Percentiles rank a stretch among this genome's conserved stretches.
These are phyloP conservation scores for Betta splendens DNA, from an alignment of 2,797 vertebrate genomes.

Conservation along the genomic window DNA sequence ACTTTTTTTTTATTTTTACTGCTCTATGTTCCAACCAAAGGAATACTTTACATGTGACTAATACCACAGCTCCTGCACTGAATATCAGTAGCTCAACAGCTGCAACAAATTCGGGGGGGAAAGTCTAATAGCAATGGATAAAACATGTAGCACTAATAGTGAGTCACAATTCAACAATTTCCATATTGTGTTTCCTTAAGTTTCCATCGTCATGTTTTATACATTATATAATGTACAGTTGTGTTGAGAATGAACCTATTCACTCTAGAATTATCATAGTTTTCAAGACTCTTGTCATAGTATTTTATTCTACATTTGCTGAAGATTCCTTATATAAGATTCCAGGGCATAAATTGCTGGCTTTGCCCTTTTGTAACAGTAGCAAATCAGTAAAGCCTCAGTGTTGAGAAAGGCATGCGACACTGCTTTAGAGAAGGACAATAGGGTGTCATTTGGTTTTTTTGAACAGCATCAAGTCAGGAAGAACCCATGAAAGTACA, in stretches of 20 bases:
- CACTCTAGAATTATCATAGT: background rate
- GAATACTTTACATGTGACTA: too few species aligned
- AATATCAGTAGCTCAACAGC: constrained; percentile 6
- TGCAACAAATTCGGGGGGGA: constrained; percentile 4
- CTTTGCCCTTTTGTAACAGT: constrained; percentile 16
- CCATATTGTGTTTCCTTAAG: too few species aligned
- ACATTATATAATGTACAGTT: too few species aligned
- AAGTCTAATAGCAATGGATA: background rate
- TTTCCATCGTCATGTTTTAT: too few species aligned
- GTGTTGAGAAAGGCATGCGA: constrained; percentile 5
- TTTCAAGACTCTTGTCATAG: too few species aligned
- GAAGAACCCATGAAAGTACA: constrained; percentile 27
- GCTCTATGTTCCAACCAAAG: too few species aligned
- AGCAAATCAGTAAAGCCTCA: constrained; percentile 4
- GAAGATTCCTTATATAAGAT: background rate
- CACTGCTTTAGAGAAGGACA: constrained; percentile 23
- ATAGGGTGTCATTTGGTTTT: constrained; percentile 38
- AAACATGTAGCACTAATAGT: too few species aligned
- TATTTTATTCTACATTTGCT: background rate
- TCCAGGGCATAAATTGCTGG: background rate
- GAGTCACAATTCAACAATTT: too few species aligned
- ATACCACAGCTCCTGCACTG: too few species aligned
- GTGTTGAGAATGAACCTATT: too few species aligned
- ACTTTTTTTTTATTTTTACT: too few species aligned
- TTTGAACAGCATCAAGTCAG: constrained; percentile 26